phyloP scores from a whole-genome alignment of 2,113 vertebrate species.

The Lethenteron reissneri region DNA sequence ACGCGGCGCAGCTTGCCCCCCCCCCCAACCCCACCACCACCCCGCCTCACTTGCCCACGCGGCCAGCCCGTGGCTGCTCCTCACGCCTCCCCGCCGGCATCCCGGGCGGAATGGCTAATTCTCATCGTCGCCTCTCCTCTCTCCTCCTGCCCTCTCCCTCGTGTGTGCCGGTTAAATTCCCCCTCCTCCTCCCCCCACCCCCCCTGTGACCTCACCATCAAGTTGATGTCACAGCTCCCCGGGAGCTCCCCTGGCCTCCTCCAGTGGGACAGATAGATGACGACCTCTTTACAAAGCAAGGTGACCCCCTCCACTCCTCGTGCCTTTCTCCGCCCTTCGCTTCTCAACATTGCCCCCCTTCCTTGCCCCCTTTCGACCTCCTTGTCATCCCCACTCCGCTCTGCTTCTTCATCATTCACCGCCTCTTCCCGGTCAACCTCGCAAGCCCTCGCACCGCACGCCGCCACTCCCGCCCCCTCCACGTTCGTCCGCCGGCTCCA shows the following conservation, averaged over 20 bases:
- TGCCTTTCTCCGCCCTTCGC: background rate
- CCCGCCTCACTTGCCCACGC: background rate
- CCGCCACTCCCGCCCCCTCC: background rate
- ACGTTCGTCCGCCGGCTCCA: background rate
- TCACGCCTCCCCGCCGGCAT: background rate
- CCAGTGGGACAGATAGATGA: no score
- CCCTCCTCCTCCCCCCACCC: background rate
- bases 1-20: background rate
- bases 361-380: background rate
- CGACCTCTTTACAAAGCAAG: background rate
- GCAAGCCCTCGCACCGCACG: background rate
- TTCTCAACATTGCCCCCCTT: background rate
- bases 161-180: background rate
- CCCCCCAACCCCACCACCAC: background rate
- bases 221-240: background rate
- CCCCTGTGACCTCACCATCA: no score
- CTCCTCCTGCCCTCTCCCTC: conserved; percentile 1
- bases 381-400: background rate
- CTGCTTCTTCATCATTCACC: background rate
- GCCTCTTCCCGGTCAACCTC: background rate
- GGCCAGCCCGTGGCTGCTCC: background rate
- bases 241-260: background rate
- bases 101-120: no score
- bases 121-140: background rate
- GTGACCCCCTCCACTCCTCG: no score